Percentiles rank a stretch among this genome's conserved stretches.
Conservation (phyloP, 2,113 vertebrate species). For the Crotalus horridus region DNA sequence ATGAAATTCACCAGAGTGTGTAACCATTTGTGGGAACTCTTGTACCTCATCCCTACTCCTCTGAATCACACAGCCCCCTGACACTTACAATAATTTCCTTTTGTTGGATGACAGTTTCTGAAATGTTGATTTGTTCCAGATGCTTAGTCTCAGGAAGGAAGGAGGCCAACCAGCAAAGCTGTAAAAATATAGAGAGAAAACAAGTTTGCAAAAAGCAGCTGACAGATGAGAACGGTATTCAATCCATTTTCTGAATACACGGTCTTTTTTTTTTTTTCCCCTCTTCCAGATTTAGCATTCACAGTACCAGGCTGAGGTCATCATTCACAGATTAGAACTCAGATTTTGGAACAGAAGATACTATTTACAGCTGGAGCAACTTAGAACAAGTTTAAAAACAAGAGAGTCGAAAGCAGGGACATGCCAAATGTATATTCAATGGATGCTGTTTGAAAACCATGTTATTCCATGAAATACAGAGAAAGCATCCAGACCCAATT, state of each 20-base stretch:
- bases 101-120: neutral
- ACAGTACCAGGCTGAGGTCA: neutral
- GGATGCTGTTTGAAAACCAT: neutral
- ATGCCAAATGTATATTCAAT: conserved; percentile 1
- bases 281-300: neutral
- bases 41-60: neutral
- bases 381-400: conserved; percentile 4
- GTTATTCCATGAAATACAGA: neutral
- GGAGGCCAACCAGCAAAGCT: neutral
- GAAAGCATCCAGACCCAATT: neutral
- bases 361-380: neutral
- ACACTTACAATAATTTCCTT: neutral
- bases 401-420: neutral
- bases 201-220: neutral
- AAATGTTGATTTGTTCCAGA: conserved; percentile 3
- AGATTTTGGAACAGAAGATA: neutral
- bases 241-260: neutral
- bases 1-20: neutral
- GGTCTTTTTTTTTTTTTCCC: neutral
- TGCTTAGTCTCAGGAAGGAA: neutral
- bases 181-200: neutral
- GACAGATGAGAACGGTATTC: neutral
- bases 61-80: neutral
- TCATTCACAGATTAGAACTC: neutral
- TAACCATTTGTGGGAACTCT: neutral